phyloP scores from a whole-genome alignment of 2,113 vertebrate genomes.

The Anhinga anhinga region DNA sequence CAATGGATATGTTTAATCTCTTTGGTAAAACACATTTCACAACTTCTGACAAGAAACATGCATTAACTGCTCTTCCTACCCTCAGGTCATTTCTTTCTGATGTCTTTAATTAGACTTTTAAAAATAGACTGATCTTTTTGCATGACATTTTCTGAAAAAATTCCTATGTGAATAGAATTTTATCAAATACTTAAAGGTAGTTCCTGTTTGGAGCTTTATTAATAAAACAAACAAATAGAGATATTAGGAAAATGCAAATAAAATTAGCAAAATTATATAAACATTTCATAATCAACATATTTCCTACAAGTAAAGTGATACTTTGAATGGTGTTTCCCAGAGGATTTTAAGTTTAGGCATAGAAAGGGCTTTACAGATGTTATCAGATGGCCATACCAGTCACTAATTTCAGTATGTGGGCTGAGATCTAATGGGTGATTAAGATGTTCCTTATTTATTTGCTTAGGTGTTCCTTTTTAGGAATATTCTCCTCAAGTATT shows the following conservation, averaged over 20 bases:
- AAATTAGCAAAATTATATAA: neutral
- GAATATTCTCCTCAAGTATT: neutral
- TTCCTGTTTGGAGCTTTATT: neutral
- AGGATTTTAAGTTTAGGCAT: neutral
- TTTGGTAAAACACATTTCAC: slow-evolving; percentile 31
- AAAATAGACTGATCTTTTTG: neutral
- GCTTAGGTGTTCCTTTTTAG: neutral
- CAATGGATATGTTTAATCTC: neutral
- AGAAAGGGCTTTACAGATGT: neutral
- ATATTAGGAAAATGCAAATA: neutral
- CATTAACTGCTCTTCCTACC: slow-evolving; percentile 15
- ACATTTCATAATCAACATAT: neutral
- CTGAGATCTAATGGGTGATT: neutral
- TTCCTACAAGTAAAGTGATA: neutral
- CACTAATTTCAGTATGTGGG: neutral
- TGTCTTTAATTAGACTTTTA: slow-evolving; percentile 49
- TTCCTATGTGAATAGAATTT: neutral
- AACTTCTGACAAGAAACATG: slow-evolving; percentile 6
- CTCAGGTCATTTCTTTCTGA: neutral
- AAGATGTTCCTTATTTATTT: neutral
- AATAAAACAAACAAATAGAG: neutral
- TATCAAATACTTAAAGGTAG: neutral
- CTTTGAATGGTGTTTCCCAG: neutral
- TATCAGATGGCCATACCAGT: neutral
- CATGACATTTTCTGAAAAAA: slow-evolving; percentile 5